phyloP scores from a whole-genome alignment of 2,888 invertebrate genomes.

The Spicauda simplicius region DNA sequence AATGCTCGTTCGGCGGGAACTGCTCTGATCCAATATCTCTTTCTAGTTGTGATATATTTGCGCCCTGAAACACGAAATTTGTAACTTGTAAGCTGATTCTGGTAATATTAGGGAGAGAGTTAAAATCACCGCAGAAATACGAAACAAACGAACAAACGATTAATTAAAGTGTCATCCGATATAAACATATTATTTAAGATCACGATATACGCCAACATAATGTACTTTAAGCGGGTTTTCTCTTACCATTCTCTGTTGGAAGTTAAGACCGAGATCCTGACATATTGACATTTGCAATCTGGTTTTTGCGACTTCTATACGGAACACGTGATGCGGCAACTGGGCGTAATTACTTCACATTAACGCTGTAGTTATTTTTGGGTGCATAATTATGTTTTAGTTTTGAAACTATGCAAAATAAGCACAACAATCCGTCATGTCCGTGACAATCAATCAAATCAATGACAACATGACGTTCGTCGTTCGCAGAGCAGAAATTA shows the following conservation, averaged over 20 bases:
- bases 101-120: neutral
- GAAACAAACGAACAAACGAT: slow-evolving; percentile 14
- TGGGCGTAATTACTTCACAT: slow-evolving; percentile 54
- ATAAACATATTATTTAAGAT: neutral
- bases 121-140: slow-evolving; percentile 7
- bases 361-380: slow-evolving; percentile 54
- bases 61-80: slow-evolving; percentile 90
- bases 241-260: slow-evolving; percentile 84
- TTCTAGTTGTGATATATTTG: slow-evolving; percentile 99
- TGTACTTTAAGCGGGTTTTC: slow-evolving; percentile 35
- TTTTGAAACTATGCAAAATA: slow-evolving; percentile 62
- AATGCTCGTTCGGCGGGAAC: slow-evolving; percentile 99
- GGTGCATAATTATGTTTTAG: slow-evolving; percentile 66
- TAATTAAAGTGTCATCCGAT: slow-evolving; percentile 19
- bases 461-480: slow-evolving; percentile 42
- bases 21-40: slow-evolving; percentile 99
- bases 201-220: slow-evolving; percentile 2
- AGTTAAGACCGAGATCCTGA: slow-evolving; percentile 85
- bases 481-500: slow-evolving; percentile 1
- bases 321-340: slow-evolving; percentile 59
- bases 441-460: slow-evolving; percentile 50
- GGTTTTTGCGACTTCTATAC: slow-evolving; percentile 67
- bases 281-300: slow-evolving; percentile 85
- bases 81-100: slow-evolving; percentile 10
- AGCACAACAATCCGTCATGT: slow-evolving; percentile 62